These are phyloP conservation scores for Syngnathus floridae DNA, from an alignment of 2,113 vertebrate genomes.

Conservation along the genomic window DNA sequence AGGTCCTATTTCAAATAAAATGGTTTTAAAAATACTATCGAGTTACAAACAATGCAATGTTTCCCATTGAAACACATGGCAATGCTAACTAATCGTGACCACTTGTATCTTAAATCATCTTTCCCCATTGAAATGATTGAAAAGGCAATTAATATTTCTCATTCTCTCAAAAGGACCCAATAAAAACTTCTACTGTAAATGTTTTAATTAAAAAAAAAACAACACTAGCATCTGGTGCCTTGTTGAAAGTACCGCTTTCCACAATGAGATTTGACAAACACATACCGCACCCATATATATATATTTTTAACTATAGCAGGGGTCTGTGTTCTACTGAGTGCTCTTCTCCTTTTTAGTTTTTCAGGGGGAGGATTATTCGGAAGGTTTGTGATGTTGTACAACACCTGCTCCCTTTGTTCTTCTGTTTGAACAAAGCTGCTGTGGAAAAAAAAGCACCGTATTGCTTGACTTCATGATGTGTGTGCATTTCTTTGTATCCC, in stretches of 20 bases:
- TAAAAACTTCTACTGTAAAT: background rate
- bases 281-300: background rate
- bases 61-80: too few species aligned
- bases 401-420: constrained; percentile 53
- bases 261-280: background rate
- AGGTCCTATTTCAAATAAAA: background rate
- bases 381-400: constrained; percentile 39
- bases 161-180: background rate
- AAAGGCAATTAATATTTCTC: background rate
- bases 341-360: background rate
- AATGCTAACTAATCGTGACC: too few species aligned
- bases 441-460: constrained; percentile 24
- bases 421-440: constrained; percentile 54
- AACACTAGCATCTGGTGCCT: background rate
- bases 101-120: background rate
- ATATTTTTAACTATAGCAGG: background rate
- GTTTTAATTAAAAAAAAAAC: background rate
- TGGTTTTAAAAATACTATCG: too few species aligned
- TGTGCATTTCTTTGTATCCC: constrained; percentile 38
- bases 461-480: constrained; percentile 20
- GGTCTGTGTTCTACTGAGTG: background rate
- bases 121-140: background rate
- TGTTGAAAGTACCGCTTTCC: background rate
- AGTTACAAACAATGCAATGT: too few species aligned
- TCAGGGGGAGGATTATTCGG: constrained; percentile 6